phyloP scores from a whole-genome alignment of 2,113 vertebrate species.

The Microtus pennsylvanicus region DNA sequence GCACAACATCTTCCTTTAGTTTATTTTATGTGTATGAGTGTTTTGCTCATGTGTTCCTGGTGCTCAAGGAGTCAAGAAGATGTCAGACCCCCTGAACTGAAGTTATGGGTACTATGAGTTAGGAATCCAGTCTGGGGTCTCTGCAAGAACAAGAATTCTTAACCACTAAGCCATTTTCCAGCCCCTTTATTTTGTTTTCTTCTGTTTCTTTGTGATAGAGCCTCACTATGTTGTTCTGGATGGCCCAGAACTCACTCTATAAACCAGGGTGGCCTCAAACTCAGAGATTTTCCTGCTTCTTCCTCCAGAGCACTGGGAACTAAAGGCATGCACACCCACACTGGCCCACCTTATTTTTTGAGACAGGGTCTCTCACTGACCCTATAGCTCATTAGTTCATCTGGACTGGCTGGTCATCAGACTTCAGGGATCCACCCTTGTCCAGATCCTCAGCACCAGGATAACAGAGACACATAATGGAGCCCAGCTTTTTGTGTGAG shows the following conservation, averaged over 20 bases:
- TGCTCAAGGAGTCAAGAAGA: background rate
- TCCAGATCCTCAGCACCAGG: background rate
- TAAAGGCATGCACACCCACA: background rate
- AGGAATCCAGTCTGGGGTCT: background rate
- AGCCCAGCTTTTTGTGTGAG: too few relatives aligned
- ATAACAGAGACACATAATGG: background rate
- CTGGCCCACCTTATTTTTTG: background rate
- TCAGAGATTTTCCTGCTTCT: background rate
- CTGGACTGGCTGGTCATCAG: background rate
- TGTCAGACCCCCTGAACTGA: background rate
- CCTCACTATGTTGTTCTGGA: background rate
- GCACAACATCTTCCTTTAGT: background rate
- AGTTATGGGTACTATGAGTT: background rate
- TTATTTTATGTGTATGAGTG: background rate
- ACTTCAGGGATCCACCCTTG: too few relatives aligned
- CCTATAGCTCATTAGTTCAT: background rate
- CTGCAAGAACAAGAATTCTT: background rate
- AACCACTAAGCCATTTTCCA: background rate
- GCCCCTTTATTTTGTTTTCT: background rate
- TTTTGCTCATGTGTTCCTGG: background rate
- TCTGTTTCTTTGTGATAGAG: background rate
- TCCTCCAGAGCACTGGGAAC: background rate
- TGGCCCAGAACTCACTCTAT: background rate
- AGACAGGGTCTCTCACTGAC: background rate
- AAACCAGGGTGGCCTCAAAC: background rate